Evolutionary conservation across 2,797 vertebrate genomes (phyloP), one percentile per base, ranked within the genome.

Genomic region (Furcifer pardalis): DNA sequence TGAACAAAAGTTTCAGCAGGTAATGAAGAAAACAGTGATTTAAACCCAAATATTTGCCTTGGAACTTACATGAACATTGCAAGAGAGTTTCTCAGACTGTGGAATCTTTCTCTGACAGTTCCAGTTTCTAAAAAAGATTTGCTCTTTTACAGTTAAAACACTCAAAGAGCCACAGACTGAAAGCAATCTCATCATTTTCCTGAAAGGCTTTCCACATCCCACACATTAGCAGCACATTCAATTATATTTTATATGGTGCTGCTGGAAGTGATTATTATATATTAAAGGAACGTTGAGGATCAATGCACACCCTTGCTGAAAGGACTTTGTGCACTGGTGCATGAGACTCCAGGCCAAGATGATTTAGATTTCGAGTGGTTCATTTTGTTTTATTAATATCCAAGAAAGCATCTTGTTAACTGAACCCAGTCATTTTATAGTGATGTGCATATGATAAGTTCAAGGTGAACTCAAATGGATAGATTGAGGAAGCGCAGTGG

Each of bases 371-470:
- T 86, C 73, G 35, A 62, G 25, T 27, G 59, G 63, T 84, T 56
- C 42, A 37, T 77, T 82, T 72, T 86, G 79, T 87, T 90, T 89
- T 86, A 87, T 84, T 85, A 87, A 87, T 72, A 83, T 77, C 40
- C 65, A 80, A 84, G 82, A 87, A 91, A 79, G 30, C 85, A 88
- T 86, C 82, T 90, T 91, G 87, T 86, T 90, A 92, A 87, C 81
- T 89, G 82, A 25, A 86, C 62, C 37, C 81, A 83, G 56, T 85
- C 62, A 83, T 81, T 87, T 90, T 91, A 89, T 42, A 73, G 59
- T 83, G 44, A 83, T 49, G 23, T 32, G 5, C 84, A 49, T 42
- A 69, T 79, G 73, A 74, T 88, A 92, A 90, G 84, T 76, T 77
- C 69, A 89, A 93, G 84, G 86, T 91, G 82, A 71, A 73, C 71